phyloP scores from a whole-genome alignment of 2,113 vertebrate genomes.

The Equus przewalskii region DNA sequence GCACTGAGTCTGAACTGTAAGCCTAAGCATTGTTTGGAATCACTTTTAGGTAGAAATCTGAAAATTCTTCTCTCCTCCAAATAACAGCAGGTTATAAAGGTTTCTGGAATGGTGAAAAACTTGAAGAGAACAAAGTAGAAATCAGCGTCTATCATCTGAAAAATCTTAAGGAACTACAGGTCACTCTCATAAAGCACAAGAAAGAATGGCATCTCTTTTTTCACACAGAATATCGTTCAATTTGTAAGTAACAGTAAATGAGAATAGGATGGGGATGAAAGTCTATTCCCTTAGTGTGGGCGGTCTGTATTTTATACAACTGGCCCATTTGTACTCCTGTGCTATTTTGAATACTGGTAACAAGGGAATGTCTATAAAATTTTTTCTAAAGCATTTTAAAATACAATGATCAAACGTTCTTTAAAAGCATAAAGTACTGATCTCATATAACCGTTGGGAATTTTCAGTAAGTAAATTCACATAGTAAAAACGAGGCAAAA shows the following conservation, averaged over 20 bases:
- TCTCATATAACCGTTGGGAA: constrained; percentile 3
- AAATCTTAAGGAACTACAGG: constrained; percentile 32
- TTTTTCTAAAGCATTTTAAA: constrained; percentile 32
- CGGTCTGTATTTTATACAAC: neutral
- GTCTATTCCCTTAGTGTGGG: neutral
- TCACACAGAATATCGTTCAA: neutral
- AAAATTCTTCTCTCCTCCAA: constrained; percentile 66
- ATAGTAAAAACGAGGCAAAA: constrained; percentile 14
- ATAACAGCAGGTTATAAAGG: constrained; percentile 66
- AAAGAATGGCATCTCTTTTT: neutral
- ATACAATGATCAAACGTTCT: constrained; percentile 38
- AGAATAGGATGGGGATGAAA: neutral
- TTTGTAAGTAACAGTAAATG: constrained; percentile 53
- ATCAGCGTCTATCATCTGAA: constrained; percentile 21
- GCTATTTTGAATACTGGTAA: constrained; percentile 37
- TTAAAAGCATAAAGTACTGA: neutral
- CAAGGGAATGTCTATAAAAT: neutral
- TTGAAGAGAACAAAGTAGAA: constrained; percentile 61
- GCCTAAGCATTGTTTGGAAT: constrained; percentile 74
- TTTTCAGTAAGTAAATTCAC: constrained; percentile 50
- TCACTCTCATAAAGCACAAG: constrained; percentile 16
- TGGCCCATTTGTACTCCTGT: neutral
- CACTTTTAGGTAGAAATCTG: constrained; percentile 71
- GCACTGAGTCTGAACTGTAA: constrained; percentile 64
- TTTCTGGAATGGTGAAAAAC: constrained; percentile 22